Conservation (phyloP, 2,797 vertebrate species). For the Oryzias dopingdopingensis region DNA sequence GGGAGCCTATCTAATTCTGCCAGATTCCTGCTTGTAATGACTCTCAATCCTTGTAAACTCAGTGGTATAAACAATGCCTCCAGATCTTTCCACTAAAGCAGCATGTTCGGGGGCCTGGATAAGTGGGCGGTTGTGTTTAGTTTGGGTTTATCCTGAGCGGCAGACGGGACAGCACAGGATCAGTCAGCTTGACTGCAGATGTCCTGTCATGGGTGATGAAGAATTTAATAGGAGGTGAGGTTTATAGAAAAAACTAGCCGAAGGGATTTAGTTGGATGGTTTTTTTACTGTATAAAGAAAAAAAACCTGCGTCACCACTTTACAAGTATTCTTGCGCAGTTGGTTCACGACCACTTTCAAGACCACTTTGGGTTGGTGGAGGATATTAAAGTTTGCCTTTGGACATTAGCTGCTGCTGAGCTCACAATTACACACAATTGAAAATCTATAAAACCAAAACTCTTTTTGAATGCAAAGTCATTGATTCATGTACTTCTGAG, state of each 20-base stretch:
- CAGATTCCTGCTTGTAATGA: conserved; percentile 66
- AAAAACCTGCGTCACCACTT: background rate
- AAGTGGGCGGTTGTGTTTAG: conserved; percentile 68
- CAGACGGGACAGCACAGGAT: conserved; percentile 64
- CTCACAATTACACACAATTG: too few species aligned
- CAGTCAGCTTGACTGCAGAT: conserved; percentile 60
- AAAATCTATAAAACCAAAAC: too few species aligned
- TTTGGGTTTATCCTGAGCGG: conserved; percentile 67
- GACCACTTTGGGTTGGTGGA: too few species aligned
- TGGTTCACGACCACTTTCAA: too few species aligned
- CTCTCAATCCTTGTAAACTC: conserved; percentile 64
- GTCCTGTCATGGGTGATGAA: conserved; percentile 29
- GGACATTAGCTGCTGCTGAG: too few species aligned
- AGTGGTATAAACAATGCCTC: conserved; percentile 70
- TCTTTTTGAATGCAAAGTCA: too few species aligned
- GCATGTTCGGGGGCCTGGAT: conserved; percentile 58
- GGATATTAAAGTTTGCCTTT: too few species aligned
- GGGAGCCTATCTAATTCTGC: conserved; percentile 55
- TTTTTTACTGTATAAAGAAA: background rate
- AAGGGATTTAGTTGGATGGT: background rate
- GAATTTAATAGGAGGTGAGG: conserved; percentile 9
- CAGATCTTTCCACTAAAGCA: conserved; percentile 65
- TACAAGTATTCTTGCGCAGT: too few species aligned
- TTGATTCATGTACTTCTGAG: too few species aligned
- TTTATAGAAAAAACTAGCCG: background rate